A percentile compares a stretch with the other conserved stretches of the same genome.
Evolutionary conservation across 2,888 invertebrate genomes (phyloP).

Genomic region (Heterodera filipjevi): DNA sequence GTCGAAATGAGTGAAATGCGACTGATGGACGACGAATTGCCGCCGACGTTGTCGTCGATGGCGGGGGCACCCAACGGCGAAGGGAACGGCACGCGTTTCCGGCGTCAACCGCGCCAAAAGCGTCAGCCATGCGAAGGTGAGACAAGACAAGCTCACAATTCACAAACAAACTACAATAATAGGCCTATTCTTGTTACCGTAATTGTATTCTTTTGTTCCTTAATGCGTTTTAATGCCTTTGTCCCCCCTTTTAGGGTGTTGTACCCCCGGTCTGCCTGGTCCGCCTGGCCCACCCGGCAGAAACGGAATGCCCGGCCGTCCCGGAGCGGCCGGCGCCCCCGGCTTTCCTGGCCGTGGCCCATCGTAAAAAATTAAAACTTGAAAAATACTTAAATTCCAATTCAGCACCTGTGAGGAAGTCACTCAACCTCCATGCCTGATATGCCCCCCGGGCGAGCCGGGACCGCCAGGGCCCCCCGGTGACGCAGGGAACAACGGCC

Average conservation of each 20-base stretch:
- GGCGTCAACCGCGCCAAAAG: conserved; percentile 14
- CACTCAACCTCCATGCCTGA: conserved; percentile 63
- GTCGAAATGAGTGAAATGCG: conserved; percentile 62
- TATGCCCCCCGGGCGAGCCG: conserved; percentile 64
- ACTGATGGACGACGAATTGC: conserved; percentile 26
- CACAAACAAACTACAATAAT: no score
- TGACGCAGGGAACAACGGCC: conserved; percentile 48
- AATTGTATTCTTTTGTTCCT: neutral
- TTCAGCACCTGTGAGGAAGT: conserved; percentile 60
- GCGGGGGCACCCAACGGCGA: conserved; percentile 40
- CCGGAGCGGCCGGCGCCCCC: conserved; percentile 63
- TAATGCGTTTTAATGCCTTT: neutral
- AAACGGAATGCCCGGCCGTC: conserved; percentile 62
- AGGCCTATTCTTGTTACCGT: neutral
- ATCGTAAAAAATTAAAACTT: conserved; percentile 44
- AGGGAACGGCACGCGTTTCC: conserved; percentile 17
- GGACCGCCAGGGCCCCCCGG: conserved; percentile 57
- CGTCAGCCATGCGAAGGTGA: conserved; percentile 33
- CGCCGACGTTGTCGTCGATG: conserved; percentile 24
- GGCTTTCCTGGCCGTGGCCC: conserved; percentile 65
- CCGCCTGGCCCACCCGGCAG: conserved; percentile 59
- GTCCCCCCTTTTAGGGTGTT: conserved; percentile 25
- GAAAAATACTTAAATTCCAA: neutral
- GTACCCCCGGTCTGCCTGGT: conserved; percentile 54
- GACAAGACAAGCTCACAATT: no score